A percentile compares a stretch with the other conserved stretches of the same genome.
phyloP scores from a whole-genome alignment of 2,113 vertebrate genomes.

The Phyllostomus discolor region DNA sequence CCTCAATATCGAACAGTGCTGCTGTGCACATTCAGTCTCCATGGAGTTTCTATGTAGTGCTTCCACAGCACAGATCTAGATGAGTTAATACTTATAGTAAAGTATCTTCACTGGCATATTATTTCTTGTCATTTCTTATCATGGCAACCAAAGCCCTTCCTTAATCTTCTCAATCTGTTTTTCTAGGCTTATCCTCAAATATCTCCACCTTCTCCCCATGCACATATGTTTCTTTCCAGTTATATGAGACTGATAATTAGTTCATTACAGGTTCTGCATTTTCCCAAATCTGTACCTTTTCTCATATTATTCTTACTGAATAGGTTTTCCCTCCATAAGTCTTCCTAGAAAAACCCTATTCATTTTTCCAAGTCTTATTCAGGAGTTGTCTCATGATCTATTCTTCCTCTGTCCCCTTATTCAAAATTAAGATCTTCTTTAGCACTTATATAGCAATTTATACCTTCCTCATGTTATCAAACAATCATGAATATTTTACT shows the following conservation, averaged over 20 bases:
- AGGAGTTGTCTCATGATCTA: not conserved
- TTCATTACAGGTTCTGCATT: not conserved
- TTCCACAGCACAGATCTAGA: not conserved
- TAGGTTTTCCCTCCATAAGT: not conserved
- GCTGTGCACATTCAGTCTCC: accelerated
- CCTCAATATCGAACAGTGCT: not conserved
- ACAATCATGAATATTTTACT: not conserved
- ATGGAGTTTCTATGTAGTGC: not conserved
- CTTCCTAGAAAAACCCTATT: not conserved
- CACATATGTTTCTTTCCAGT: not conserved
- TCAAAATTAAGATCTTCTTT: not conserved
- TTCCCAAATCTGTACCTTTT: not conserved
- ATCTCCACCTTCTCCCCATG: not conserved
- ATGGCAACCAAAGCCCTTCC: not conserved
- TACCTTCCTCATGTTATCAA: not conserved
- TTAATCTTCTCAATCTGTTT: not conserved
- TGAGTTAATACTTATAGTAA: not conserved
- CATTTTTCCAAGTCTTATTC: not conserved
- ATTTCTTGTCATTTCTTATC: not conserved
- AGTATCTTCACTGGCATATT: not conserved
- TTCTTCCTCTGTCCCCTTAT: not conserved
- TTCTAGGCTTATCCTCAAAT: not conserved
- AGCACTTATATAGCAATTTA: not conserved
- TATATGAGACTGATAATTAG: not conserved
- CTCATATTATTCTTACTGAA: not conserved